Base-by-base conservation (phyloP, 1,140 invertebrate genomes). In the Musca vetustissima region DNA sequence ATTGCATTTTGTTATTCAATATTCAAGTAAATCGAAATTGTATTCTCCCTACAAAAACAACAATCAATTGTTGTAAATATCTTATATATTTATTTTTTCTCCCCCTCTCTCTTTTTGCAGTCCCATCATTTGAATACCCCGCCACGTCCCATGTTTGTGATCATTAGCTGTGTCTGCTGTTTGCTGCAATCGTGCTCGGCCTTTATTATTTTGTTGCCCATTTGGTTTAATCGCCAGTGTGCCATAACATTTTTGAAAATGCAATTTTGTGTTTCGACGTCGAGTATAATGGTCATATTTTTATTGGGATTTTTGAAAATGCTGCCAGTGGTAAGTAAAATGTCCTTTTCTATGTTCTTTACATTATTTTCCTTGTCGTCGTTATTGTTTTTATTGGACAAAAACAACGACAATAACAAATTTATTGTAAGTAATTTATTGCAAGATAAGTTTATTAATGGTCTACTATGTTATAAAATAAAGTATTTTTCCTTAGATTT, bases 241-340 rank as follows among this genome's bases (percentile, higher is more conserved):
- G 89, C 88, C 76, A 76, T 89, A 24, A 86, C 88, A 72, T 89
- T 89, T 82, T 82, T 90, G 49, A 90, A 90, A 82, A 84, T 90
- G 69, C 89, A 90, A 72, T 89, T 88, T 73, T 89, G 88, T 72
- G 78, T 83, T 47, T 87, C 88, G 32, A 83, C 88, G 25, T 82
- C 86, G 6, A 85, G 85, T 22, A 84, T 88, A 19, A 89, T 90
- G 87, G 82, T 84, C 2, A 84, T 89, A 50, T 90, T 89, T 75
- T 83, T 88, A 69, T 87, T 88, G 70, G 87, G 87, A 52, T 83
- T 88, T 17, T 81, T 85, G 71, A 85, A 83, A 72, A 81, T 86
- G 71, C 72, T 88, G 61, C 80, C 86, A 13, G 81, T 85, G 80
- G 87, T 88, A 82, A 84, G 82, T 80, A 21, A 17, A 47, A 43